phyloP scores from a whole-genome alignment of 1,140 invertebrate species.

The Brachionus calyciflorus region DNA sequence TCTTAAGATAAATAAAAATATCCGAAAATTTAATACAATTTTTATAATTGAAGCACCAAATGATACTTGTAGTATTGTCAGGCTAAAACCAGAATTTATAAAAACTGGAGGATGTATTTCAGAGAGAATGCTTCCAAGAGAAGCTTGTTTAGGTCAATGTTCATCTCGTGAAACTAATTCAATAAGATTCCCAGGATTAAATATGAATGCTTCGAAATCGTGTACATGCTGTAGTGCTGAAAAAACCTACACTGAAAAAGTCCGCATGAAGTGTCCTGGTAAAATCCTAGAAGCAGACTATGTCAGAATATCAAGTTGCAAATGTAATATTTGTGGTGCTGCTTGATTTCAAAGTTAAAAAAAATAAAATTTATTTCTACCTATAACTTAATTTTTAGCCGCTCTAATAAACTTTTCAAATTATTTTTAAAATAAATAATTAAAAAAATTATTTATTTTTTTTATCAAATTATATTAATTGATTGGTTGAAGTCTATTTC shows the following conservation, averaged over 20 bases:
- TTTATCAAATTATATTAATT: no score
- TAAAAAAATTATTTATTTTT: no score
- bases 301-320: slow-evolving; percentile 26
- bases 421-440: no score
- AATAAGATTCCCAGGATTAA: neutral
- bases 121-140: slow-evolving; percentile 30
- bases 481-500: no score
- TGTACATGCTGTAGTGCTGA: slow-evolving; percentile 44
- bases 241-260: slow-evolving; percentile 10
- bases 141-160: slow-evolving; percentile 21
- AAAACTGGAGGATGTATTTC: slow-evolving; percentile 34
- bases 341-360: neutral
- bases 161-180: slow-evolving; percentile 2
- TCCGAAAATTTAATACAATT: neutral
- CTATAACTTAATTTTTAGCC: neutral
- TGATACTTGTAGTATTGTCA: neutral
- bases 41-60: neutral
- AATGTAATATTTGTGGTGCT: slow-evolving; percentile 34
- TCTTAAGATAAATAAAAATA: neutral
- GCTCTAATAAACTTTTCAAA: no score
- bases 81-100: neutral
- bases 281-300: slow-evolving; percentile 14
- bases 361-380: no score
- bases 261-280: slow-evolving; percentile 21
- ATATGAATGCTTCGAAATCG: neutral